Percentiles rank a stretch among this genome's conserved stretches.
Evolutionary conservation across 1,140 invertebrate species (phyloP).

Genomic region (Drosophila orena): DNA sequence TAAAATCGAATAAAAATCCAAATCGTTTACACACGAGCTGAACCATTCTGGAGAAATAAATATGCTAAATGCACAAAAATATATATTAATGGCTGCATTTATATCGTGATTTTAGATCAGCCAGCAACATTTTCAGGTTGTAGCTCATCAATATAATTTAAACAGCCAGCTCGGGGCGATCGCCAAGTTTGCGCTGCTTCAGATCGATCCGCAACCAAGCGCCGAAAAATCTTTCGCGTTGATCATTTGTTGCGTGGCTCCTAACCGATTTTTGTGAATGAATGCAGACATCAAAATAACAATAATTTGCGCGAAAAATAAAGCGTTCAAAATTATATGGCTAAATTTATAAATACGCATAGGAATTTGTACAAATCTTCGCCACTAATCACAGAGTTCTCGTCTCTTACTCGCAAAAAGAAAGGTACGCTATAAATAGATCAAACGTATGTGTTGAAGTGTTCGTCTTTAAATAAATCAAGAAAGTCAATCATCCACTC

Average conservation of each 20-base stretch:
- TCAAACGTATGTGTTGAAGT: constrained; percentile 1
- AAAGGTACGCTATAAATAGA: constrained; percentile 30
- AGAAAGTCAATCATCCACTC: constrained; percentile 19
- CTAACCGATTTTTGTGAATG: constrained; percentile 68
- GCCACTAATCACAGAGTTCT: not conserved
- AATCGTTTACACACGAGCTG: not conserved
- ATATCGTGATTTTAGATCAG: not conserved
- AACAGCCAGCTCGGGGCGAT: constrained; percentile 9
- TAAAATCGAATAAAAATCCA: constrained; percentile 3
- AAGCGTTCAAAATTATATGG: constrained; percentile 48
- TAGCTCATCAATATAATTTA: constrained; percentile 43
- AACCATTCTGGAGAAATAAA: constrained; percentile 1
- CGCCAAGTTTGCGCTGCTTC: constrained; percentile 26
- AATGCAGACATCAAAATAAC: constrained; percentile 81
- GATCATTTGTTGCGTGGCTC: constrained; percentile 38
- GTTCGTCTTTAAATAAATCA: constrained; percentile 23
- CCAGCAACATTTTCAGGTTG: not conserved
- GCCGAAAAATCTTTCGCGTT: constrained; percentile 14
- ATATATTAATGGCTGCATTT: constrained; percentile 8
- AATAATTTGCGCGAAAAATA: constrained; percentile 66
- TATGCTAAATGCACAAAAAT: constrained; percentile 5
- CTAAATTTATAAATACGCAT: constrained; percentile 17
- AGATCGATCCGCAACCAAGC: constrained; percentile 31
- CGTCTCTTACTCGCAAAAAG: not conserved
- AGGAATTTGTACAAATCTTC: constrained; percentile 11